A percentile compares a stretch with the other conserved stretches of the same genome.
Evolutionary conservation across 2,113 vertebrate species (phyloP).

Genomic region (Dasyurus viverrinus): DNA sequence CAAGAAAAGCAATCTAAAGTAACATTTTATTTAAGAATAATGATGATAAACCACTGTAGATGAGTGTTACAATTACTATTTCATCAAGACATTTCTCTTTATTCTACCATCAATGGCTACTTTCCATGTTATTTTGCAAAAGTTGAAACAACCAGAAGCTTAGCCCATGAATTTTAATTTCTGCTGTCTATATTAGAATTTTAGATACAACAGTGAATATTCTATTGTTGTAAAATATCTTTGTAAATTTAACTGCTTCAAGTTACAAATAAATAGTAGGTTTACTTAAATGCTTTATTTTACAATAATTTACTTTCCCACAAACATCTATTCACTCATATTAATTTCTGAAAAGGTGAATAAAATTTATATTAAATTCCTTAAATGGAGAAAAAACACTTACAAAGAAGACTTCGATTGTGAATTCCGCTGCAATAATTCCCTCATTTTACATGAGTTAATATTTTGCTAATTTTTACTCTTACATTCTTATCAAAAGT

Average conservation of each 20-base stretch:
- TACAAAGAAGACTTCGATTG: constrained; percentile 40
- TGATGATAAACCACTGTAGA: not conserved
- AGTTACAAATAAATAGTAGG: not conserved
- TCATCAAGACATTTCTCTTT: not conserved
- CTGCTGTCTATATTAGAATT: not conserved
- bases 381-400: constrained; percentile 42
- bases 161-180: not conserved
- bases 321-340: not conserved
- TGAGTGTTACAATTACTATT: not conserved
- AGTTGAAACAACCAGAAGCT: not conserved
- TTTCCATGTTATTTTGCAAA: not conserved
- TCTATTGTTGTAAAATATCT: not conserved
- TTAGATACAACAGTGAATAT: not conserved
- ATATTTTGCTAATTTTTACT: not conserved
- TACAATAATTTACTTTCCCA: not conserved
- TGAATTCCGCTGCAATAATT: constrained; percentile 4
- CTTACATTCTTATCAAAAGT: constrained; percentile 18
- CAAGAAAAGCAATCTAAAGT: not conserved
- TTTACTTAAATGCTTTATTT: not conserved
- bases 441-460: constrained; percentile 59
- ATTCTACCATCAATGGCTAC: not conserved
- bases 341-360: constrained; percentile 8
- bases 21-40: not conserved
- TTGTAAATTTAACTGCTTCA: not conserved
- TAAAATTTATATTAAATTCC: not conserved